These are phyloP conservation scores for Volucella inanis DNA, from an alignment of 2,888 invertebrate species.

Conservation along the genomic window DNA sequence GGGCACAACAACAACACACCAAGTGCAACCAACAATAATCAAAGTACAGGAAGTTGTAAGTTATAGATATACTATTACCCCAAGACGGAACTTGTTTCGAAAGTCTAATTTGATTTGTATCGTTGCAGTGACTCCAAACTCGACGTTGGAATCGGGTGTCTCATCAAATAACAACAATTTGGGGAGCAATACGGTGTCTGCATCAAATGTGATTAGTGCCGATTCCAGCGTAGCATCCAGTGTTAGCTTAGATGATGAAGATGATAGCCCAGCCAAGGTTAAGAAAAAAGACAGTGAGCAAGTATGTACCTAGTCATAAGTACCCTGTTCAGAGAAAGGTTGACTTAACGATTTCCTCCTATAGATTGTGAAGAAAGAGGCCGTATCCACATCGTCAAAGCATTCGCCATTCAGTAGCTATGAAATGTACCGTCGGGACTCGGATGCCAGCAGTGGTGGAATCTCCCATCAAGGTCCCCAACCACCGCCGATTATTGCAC, in stretches of 20 bases:
- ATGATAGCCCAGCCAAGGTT: conserved; percentile 82
- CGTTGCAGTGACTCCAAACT: conserved; percentile 82
- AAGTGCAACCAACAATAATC: conserved; percentile 90
- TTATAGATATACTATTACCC: conserved; percentile 3
- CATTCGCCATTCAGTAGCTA: conserved; percentile 81
- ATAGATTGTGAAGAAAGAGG: conserved; percentile 82
- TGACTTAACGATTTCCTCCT: background rate
- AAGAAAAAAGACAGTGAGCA: conserved; percentile 83
- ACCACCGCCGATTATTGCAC: conserved; percentile 59
- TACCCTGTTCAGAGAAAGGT: background rate
- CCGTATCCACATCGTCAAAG: conserved; percentile 82
- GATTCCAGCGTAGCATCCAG: conserved; percentile 84
- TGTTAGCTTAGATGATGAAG: conserved; percentile 83
- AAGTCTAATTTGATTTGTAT: background rate
- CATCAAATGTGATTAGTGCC: conserved; percentile 84
- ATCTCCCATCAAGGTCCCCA: conserved; percentile 76
- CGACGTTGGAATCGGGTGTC: conserved; percentile 82
- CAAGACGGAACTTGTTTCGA: background rate
- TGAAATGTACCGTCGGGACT: conserved; percentile 78
- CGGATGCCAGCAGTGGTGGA: conserved; percentile 76
- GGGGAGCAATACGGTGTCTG: conserved; percentile 88
- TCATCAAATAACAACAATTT: conserved; percentile 88
- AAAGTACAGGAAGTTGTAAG: conserved; percentile 83
- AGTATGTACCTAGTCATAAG: conserved; percentile 76
- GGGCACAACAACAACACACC: conserved; percentile 92